Evolutionary conservation across 2,797 vertebrate genomes (phyloP), one percentile per base, ranked within the genome.

Genomic region (Cryptoblepharus egeriae): DNA sequence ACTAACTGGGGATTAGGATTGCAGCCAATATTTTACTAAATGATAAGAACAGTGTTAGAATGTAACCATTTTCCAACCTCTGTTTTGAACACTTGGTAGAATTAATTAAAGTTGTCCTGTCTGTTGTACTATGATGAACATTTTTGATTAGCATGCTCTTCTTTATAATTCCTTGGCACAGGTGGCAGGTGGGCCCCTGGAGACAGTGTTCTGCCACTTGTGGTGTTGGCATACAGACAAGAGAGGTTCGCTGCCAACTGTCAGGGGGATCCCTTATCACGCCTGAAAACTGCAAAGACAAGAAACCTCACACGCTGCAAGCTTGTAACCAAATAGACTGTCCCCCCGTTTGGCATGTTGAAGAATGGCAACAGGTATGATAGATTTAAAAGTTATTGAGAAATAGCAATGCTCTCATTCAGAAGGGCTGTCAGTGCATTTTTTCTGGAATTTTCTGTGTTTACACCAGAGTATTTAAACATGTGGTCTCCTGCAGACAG

Each of bases 281-380:
- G 39, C 67, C 95, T 0, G 94, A 93, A 2, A 90, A 92, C 0
- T 99, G 98, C 92, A 85, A 60, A 0, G 96, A 93, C 0, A 92
- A 92, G 28, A 97, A 96, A 80, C 97, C 97, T 1, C 93, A 96
- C 2, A 94, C 96, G 28, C 82, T 99, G 24, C 97, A 96, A 80
- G 96, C 98, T 11, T 99, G 98, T 87, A 98, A 97, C 88, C 98
- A 97, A 91, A 92, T 97, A 5, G 94, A 97, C n/a, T 99, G 98
- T 88, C 97, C 97, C 3, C 95, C 97, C 0, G 85, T 90, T 64
- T 98, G 98, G 98, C 96, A 98, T 3, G 91, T 94, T 0, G 97
- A 97, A 63, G 96, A 96, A 0, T 99, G 98, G 98, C 97, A 98
- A 42, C 95, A 96, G 97, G 98, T 98, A 93, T 0, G 79, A 24